Evolutionary conservation across 2,113 vertebrate species (phyloP).

Genomic region (Globicephala melas): DNA sequence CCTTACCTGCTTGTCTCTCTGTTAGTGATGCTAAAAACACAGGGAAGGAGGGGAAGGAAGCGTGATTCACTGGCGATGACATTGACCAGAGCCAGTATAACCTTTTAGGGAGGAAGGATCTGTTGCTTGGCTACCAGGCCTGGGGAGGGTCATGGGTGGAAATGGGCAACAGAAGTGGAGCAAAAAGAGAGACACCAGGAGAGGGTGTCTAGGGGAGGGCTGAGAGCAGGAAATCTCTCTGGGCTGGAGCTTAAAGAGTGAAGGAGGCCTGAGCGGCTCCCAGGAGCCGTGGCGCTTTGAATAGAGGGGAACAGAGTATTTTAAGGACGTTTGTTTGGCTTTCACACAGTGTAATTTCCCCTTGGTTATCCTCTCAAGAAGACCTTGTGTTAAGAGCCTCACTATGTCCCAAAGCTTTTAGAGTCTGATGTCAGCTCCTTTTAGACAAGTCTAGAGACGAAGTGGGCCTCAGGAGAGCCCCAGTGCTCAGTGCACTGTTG

Average conservation of each 20-base stretch:
- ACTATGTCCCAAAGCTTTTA: not conserved
- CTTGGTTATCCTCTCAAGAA: not conserved
- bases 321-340: not conserved
- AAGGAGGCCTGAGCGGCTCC: not conserved
- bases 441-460: not conserved
- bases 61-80: not conserved
- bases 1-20: not conserved
- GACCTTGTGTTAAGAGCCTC: too few relatives aligned
- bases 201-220: too few relatives aligned
- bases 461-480: not conserved
- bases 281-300: not conserved
- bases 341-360: not conserved
- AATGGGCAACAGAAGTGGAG: not conserved
- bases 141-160: not conserved
- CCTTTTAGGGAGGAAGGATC: not conserved
- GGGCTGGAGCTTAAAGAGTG: rapidly evolving
- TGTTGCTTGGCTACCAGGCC: not conserved
- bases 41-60: not conserved
- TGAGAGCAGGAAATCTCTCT: not conserved
- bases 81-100: constrained; percentile 29
- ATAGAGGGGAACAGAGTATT: too few relatives aligned
- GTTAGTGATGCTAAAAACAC: not conserved
- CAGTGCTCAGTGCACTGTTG: not conserved
- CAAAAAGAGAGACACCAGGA: not conserved
- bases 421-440: not conserved